These are phyloP conservation scores for Redunca redunca DNA, from an alignment of 2,113 vertebrate genomes.

Conservation along the genomic window DNA sequence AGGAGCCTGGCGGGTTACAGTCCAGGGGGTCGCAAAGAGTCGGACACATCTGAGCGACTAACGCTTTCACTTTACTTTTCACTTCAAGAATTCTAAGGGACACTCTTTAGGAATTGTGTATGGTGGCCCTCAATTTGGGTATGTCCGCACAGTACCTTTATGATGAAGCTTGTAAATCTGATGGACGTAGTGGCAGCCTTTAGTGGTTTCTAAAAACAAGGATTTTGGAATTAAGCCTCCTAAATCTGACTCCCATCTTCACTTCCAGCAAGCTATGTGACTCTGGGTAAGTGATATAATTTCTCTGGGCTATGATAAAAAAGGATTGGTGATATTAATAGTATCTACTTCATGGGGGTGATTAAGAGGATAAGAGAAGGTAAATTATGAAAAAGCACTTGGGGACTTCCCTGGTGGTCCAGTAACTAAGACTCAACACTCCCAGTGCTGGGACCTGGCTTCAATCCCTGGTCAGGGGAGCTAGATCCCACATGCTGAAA, in stretches of 20 bases:
- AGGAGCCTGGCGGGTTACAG: neutral
- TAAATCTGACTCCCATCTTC: neutral
- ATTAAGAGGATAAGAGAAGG: neutral
- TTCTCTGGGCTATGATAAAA: neutral
- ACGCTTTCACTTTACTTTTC: neutral
- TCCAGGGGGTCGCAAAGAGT: neutral
- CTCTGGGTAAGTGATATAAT: neutral
- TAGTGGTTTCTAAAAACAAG: neutral
- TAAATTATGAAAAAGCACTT: neutral
- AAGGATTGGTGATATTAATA: neutral
- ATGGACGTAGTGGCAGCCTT: neutral
- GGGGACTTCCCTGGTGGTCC: neutral
- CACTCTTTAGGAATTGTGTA: neutral
- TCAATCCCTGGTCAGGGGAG: neutral
- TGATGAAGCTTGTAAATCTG: neutral
- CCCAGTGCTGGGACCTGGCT: fast-evolving
- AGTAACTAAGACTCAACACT: neutral
- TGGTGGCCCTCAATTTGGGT: neutral
- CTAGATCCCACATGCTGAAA: neutral
- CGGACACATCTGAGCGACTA: neutral
- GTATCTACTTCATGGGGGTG: neutral
- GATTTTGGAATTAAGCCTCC: neutral
- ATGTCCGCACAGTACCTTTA: neutral
- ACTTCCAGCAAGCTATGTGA: neutral
- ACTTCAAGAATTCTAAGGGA: neutral